phyloP scores from a whole-genome alignment of 2,797 vertebrate genomes.

The Eleutherodactylus coqui region DNA sequence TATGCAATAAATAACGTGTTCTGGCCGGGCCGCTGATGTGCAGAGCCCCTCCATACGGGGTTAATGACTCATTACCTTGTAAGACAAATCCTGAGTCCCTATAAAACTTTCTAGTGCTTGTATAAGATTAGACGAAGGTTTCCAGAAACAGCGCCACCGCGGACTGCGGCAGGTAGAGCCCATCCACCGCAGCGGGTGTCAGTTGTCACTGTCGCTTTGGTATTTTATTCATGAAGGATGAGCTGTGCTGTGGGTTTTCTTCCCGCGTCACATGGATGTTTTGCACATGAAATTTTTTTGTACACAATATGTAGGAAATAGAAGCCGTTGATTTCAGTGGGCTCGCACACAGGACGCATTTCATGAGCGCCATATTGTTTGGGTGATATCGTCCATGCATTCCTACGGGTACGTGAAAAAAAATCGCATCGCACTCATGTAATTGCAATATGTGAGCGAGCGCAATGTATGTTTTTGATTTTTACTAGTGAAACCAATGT shows the following conservation, averaged over 20 bases:
- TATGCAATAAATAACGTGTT: constrained; percentile 45
- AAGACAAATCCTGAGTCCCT: background rate
- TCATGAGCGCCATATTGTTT: no score
- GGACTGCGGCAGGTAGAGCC: background rate
- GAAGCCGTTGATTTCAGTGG: no score
- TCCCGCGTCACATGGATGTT: no score
- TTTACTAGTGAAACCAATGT: no score
- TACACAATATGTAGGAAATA: no score
- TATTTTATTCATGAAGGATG: background rate
- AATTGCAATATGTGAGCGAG: no score
- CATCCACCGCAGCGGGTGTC: background rate
- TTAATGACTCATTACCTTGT: background rate
- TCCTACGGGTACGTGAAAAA: no score
- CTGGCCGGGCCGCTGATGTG: background rate
- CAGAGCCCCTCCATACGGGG: background rate
- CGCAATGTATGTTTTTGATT: no score
- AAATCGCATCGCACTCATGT: no score
- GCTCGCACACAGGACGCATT: no score
- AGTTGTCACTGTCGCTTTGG: background rate
- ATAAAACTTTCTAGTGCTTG: background rate
- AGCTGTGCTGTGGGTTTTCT: background rate
- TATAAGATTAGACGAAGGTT: background rate
- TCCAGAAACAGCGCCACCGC: background rate
- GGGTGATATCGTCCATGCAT: no score
- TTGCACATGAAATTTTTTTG: no score